phyloP scores from a whole-genome alignment of 2,113 vertebrate genomes.

The Junco hyemalis region DNA sequence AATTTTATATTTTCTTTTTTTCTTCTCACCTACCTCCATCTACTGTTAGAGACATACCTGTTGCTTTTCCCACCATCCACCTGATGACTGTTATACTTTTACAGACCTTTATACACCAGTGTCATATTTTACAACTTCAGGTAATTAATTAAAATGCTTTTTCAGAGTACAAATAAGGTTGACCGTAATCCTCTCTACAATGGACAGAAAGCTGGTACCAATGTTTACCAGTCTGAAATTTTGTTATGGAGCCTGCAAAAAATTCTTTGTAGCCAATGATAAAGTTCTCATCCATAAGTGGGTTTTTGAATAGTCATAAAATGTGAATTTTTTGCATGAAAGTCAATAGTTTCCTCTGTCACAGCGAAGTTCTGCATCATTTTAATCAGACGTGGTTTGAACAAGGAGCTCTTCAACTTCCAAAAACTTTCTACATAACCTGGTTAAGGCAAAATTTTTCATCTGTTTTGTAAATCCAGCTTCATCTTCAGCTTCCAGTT shows the following conservation, averaged over 20 bases:
- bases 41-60: background rate
- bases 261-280: background rate
- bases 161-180: background rate
- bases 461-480: background rate
- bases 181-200: background rate
- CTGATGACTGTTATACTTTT: background rate
- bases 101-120: background rate
- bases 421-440: background rate
- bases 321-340: fast-evolving
- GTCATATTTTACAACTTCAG: background rate
- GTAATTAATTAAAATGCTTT: background rate
- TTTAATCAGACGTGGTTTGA: background rate
- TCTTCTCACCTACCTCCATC: background rate
- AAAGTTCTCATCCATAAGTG: background rate
- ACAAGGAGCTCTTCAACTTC: background rate
- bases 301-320: background rate
- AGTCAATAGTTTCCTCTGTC: background rate
- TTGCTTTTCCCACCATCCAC: background rate
- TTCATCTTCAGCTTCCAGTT: background rate
- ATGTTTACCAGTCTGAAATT: background rate
- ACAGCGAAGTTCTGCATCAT: background rate
- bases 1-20: background rate
- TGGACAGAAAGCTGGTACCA: background rate
- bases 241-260: background rate
- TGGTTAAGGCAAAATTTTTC: background rate